Base-by-base conservation (phyloP, 2,888 invertebrate species). In the Blera fallax region DNA sequence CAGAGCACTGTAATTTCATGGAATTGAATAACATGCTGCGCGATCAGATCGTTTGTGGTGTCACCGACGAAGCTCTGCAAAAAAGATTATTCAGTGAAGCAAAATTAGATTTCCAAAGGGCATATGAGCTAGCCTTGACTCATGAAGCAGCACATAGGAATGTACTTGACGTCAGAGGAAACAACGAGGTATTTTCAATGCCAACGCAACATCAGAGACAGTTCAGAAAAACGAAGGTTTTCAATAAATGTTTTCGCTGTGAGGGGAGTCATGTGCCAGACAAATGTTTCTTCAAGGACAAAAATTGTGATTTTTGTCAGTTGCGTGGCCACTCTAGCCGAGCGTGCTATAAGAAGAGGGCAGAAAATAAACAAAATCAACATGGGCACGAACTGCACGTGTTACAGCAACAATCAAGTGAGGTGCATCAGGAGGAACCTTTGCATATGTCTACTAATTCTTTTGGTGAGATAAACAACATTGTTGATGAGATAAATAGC, bases 161-260 rank as follows among this genome's bases (percentile, higher is more conserved):
- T n/a, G n/a, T n/a, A n/a, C n/a, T n/a, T n/a, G 7, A 72, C 27
- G 72, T 72, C 3, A 50, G 72, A 27, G 60, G 58, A 37, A 21
- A 24, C n/a, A 72, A 60, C 8, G 60, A 72, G 24, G 50, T 72
- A 24, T 50, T 72, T 37, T 50, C 72, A 1, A 18, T 58, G 2
- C 5, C 37, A 16, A 3, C 37, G 34, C 1, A 58, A 3, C 7
- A 18, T 5, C n/a, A n/a, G n/a, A n/a, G n/a, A n/a, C n/a, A n/a
- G n/a, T n/a, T n/a, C n/a, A n/a, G n/a, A 27, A 27, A 14, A 3
- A 4, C 8, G 14, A 10, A 18, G 5, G 16, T 14, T 5, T 1
- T 5, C 10, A n/a, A n/a, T n/a, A n/a, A 16, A 24, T 58, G 58
- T 58, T 58, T 24, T 34, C 37, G 34, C 10, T 34, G 58, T 58